Conservation (phyloP, 2,888 invertebrate genomes). For the Pandemis corylana region DNA sequence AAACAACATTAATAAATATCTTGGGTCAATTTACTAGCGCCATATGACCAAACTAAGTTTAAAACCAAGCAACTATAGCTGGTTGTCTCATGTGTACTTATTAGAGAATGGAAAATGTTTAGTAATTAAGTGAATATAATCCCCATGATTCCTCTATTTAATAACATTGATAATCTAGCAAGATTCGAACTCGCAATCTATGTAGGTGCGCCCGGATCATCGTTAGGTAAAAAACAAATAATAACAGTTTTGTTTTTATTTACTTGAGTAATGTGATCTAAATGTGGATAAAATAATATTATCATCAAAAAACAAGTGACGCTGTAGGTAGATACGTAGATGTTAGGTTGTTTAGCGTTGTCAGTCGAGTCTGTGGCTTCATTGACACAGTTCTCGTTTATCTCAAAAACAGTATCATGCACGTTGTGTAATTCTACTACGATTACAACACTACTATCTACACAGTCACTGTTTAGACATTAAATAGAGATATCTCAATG, state of each 20-base stretch:
- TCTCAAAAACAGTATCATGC: slow-evolving; percentile 53
- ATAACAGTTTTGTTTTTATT: background rate
- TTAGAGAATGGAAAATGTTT: too few species aligned
- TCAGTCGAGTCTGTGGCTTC: slow-evolving; percentile 48
- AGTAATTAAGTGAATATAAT: too few species aligned
- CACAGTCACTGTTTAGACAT: slow-evolving; percentile 41
- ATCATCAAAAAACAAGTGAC: slow-evolving; percentile 3
- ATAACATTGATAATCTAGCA: too few species aligned
- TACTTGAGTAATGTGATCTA: background rate
- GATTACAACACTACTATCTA: slow-evolving; percentile 40
- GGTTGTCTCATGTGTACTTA: too few species aligned
- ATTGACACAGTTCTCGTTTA: slow-evolving; percentile 68
- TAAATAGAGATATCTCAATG: slow-evolving; percentile 35
- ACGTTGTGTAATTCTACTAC: slow-evolving; percentile 57
- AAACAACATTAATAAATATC: too few species aligned
- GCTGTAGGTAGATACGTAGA: background rate
- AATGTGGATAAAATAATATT: background rate
- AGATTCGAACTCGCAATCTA: background rate
- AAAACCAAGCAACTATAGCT: too few species aligned
- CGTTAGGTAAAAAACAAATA: background rate
- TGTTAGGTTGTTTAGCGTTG: slow-evolving; percentile 2
- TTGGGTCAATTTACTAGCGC: too few species aligned
- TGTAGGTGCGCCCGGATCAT: background rate
- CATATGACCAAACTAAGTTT: too few species aligned
- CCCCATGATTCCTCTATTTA: too few species aligned